These are phyloP conservation scores for Drosophila parvula DNA, from an alignment of 1,140 invertebrate species.

Conservation along the genomic window DNA sequence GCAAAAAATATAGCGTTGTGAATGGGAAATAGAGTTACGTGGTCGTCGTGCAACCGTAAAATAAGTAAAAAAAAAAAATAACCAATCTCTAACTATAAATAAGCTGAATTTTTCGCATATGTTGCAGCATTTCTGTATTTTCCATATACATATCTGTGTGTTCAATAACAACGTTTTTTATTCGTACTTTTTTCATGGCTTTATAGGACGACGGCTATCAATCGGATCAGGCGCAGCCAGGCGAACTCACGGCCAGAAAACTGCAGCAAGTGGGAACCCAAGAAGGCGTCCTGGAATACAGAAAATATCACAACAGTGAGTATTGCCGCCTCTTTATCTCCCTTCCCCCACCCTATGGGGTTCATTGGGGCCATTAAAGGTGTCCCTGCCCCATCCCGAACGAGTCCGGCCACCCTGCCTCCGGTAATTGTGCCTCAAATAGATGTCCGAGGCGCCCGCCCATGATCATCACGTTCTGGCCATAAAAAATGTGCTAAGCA, in stretches of 20 bases:
- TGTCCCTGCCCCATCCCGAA: background rate
- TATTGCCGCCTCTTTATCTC: conserved; percentile 15
- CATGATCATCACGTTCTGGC: conserved; percentile 72
- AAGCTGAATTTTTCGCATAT: conserved; percentile 12
- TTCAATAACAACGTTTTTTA: conserved; percentile 31
- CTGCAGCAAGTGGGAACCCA: conserved; percentile 42
- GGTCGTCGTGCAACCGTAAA: conserved; percentile 11
- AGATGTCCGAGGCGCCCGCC: conserved; percentile 49
- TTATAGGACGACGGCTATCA: conserved; percentile 49
- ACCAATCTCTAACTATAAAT: conserved; percentile 19
- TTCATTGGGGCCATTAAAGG: conserved; percentile 64
- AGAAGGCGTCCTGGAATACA: conserved; percentile 35
- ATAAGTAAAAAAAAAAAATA: conserved; percentile 2
- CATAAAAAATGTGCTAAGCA: conserved; percentile 76
- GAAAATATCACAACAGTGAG: conserved; percentile 54
- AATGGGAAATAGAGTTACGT: conserved; percentile 39
- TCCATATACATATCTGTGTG: conserved; percentile 20
- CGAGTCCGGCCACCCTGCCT: too few species aligned
- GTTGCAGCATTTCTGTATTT: conserved; percentile 25
- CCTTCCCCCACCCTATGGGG: background rate
- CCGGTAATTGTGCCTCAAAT: conserved; percentile 45
- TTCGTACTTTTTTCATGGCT: background rate
- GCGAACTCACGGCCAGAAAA: conserved; percentile 53
- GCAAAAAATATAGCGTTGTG: conserved; percentile 6
- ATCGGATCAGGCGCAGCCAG: conserved; percentile 58